Evolutionary conservation across 1,140 invertebrate genomes (phyloP), one percentile per base, ranked within the genome.

Genomic region (Calephelis nemesis): DNA sequence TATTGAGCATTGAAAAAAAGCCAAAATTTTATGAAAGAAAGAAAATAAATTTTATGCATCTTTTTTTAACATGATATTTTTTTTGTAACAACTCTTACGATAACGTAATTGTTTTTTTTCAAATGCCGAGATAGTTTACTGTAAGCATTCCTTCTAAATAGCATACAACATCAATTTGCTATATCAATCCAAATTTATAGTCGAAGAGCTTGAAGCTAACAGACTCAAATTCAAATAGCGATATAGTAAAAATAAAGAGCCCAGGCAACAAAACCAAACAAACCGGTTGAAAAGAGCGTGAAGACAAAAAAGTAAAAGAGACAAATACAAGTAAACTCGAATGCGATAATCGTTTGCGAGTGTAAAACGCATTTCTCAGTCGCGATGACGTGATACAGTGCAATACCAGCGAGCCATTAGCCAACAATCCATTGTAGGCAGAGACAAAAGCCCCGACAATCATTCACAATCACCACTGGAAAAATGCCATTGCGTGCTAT

Each of bases 381-480:
- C 13, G 45, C 52, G 62, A 71, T 68, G 70, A 68, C 70, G 65
- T 45, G 62, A 68, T 71, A 71, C 52, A 15, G 47, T 45, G 65
- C 65, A 50, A 67, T 67, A 63, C 54, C 39, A 19, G 54, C 42
- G 42, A 65, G 45, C 66, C 52, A 65, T 68, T 71, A 68, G 62
- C 62, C 54, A 60, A 60, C 48, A 58, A 60, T 60, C 54, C 54
- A 60, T 45, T 42, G 64, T 40, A 65, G 11, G 48, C 47, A 63
- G 19, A 60, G 45, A 69, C 62, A 64, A 64, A 69, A 69, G 62
- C 30, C 42, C 60, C 42, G 62, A 45, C 68, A 54, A 69, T 68
- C 42, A 68, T 52, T 68, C 62, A 68, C 67, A 68, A 68, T 69
- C 62, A 69, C 47, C n/a, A 47, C 30, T 60, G 52, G 30, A 60